Evolutionary conservation across 2,888 invertebrate genomes (phyloP).

Genomic region (Ellobium chinense): DNA sequence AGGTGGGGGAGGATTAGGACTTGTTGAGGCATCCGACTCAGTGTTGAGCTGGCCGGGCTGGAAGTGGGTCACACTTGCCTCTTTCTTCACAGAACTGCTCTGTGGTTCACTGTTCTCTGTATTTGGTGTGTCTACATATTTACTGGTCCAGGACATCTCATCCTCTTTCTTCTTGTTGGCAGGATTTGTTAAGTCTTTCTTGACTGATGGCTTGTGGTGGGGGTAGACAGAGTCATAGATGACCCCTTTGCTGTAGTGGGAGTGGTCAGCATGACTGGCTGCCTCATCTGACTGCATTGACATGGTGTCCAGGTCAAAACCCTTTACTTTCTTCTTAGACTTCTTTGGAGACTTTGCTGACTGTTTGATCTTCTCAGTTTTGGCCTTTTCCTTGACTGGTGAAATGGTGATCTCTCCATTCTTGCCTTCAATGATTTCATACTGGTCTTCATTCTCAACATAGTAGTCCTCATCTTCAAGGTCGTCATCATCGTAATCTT

Average conservation of each 20-base stretch:
- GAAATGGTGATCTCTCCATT: neutral
- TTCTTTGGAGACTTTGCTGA: neutral
- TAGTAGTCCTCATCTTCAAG: neutral
- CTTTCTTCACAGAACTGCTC: conserved; percentile 19
- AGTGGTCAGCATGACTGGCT: conserved; percentile 37
- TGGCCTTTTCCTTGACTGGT: neutral
- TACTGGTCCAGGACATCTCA: neutral
- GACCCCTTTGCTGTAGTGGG: conserved; percentile 49
- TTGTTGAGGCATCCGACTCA: conserved; percentile 56
- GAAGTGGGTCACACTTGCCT: conserved; percentile 19
- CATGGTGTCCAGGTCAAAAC: neutral
- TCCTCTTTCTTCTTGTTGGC: neutral
- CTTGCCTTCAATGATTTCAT: conserved; percentile 2
- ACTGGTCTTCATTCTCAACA: too few species aligned
- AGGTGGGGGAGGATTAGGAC: conserved; percentile 66
- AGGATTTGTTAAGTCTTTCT: conserved; percentile 50
- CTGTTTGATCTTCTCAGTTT: neutral
- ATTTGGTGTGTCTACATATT: neutral
- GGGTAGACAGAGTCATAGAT: conserved; percentile 43
- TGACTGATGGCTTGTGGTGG: conserved; percentile 50
- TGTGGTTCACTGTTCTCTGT: neutral
- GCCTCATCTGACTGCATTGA: conserved; percentile 40
- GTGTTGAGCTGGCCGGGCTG: conserved; percentile 50
- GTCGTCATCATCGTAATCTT: neutral
- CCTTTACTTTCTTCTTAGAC: neutral